Evolutionary conservation across 92 coral and sea anemone genomes (phyloP).

Genomic region (Actinernus sp.): DNA sequence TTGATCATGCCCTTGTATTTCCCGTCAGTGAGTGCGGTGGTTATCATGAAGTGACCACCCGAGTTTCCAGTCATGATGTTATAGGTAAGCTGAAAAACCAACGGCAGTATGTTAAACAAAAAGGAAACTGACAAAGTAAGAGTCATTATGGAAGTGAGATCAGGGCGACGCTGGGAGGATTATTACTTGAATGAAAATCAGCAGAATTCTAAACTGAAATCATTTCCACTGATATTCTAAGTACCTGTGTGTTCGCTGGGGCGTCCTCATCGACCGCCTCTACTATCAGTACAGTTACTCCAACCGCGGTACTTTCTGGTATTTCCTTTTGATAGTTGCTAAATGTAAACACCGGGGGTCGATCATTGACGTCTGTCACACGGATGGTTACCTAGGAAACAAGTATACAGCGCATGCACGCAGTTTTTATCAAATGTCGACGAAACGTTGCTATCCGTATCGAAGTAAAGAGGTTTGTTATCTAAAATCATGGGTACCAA

Average conservation of each 20-base stretch:
- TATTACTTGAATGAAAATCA: too few species aligned
- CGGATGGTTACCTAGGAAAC: constrained; percentile 71
- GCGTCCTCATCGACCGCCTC: constrained; percentile 86
- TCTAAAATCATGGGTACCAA: too few species aligned
- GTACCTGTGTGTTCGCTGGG: constrained; percentile 75
- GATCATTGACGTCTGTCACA: constrained; percentile 85
- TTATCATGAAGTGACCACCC: constrained; percentile 55
- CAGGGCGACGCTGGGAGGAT: too few species aligned
- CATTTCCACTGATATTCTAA: too few species aligned
- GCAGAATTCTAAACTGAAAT: too few species aligned
- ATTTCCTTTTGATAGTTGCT: constrained; percentile 84
- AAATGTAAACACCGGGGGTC: constrained; percentile 88
- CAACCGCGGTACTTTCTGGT: constrained; percentile 72
- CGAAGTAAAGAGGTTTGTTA: too few species aligned
- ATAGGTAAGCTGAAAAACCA: constrained; percentile 60
- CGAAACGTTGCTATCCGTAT: neutral
- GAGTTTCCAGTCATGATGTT: constrained; percentile 73
- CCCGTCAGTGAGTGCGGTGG: constrained; percentile 53
- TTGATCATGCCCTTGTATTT: constrained; percentile 70
- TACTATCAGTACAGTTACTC: constrained; percentile 61
- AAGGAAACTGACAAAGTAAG: too few species aligned
- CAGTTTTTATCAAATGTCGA: neutral
- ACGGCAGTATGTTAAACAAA: neutral
- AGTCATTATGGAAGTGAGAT: too few species aligned
- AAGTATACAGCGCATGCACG: constrained; percentile 5